phyloP scores from a whole-genome alignment of 2,113 vertebrate genomes.

The Cololabis saira region DNA sequence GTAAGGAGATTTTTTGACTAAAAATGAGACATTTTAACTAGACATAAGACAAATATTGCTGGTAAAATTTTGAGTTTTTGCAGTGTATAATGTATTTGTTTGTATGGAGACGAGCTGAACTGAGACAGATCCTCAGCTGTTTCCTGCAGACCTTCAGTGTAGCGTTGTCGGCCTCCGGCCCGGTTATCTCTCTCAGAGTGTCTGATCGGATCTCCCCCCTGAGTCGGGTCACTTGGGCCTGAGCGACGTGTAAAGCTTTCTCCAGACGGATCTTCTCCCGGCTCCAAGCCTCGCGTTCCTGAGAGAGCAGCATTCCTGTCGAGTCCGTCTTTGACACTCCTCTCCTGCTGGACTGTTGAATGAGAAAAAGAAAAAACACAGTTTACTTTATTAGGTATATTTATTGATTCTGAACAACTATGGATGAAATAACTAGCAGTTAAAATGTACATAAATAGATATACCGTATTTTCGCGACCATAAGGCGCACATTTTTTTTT shows the following conservation, averaged over 20 bases:
- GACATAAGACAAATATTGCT: no score
- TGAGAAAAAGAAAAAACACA: background rate
- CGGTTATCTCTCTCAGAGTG: constrained; percentile 83
- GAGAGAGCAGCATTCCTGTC: constrained; percentile 78
- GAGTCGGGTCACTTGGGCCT: constrained; percentile 87
- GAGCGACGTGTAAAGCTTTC: constrained; percentile 85
- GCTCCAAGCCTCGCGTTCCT: constrained; percentile 88
- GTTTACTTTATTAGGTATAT: background rate
- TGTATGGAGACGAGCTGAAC: background rate
- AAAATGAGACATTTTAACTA: no score
- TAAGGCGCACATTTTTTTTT: no score
- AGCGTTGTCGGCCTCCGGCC: constrained; percentile 84
- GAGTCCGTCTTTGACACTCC: constrained; percentile 61
- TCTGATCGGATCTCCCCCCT: constrained; percentile 87
- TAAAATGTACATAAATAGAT: no score
- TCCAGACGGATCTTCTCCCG: constrained; percentile 87
- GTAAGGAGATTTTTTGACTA: no score
- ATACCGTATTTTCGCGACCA: no score
- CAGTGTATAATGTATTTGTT: no score
- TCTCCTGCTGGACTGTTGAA: constrained; percentile 76
- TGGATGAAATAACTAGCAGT: no score
- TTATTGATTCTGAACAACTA: no score
- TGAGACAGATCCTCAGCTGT: background rate
- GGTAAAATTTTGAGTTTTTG: no score
- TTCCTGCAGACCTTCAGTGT: constrained; percentile 85